Evolutionary conservation across 2,888 invertebrate species (phyloP).

Genomic region (Cryptocephalus moraei): DNA sequence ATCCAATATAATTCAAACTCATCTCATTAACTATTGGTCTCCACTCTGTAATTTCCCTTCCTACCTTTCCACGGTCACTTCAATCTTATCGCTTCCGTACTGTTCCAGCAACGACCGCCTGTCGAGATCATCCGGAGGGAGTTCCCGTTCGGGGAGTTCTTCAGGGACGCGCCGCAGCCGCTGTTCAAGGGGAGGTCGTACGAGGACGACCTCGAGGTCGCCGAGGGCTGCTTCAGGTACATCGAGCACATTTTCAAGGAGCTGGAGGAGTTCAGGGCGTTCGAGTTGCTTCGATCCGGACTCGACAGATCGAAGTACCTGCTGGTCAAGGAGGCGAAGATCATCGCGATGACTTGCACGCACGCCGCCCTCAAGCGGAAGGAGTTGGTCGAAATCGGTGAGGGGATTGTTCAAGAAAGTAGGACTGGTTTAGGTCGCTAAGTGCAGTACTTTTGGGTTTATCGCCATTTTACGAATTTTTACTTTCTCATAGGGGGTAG

Average conservation of each 20-base stretch:
- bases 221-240: constrained; percentile 88
- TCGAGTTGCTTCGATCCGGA: constrained; percentile 91
- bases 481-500: too few species aligned
- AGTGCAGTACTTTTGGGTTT: too few species aligned
- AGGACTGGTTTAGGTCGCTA: too few species aligned
- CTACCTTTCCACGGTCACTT: too few species aligned
- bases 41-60: too few species aligned
- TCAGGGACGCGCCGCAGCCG: constrained; percentile 86
- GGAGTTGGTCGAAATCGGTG: constrained; percentile 88
- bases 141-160: constrained; percentile 93
- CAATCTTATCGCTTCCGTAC: too few species aligned
- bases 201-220: constrained; percentile 78
- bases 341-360: constrained; percentile 99
- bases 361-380: constrained; percentile 96
- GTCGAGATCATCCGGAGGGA: constrained; percentile 56
- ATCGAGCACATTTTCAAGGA: constrained; percentile 94
- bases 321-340: constrained; percentile 96
- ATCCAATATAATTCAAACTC: too few species aligned
- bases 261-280: constrained; percentile 95
- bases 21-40: too few species aligned
- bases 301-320: constrained; percentile 93
- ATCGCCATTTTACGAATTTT: too few species aligned
- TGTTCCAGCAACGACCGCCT: neutral
- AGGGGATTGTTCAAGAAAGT: constrained; percentile 22
- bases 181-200: constrained; percentile 71